Evolutionary conservation across 2,113 vertebrate species (phyloP), one percentile per base, ranked within the genome.

Genomic region (Antechinus stuartii): DNA sequence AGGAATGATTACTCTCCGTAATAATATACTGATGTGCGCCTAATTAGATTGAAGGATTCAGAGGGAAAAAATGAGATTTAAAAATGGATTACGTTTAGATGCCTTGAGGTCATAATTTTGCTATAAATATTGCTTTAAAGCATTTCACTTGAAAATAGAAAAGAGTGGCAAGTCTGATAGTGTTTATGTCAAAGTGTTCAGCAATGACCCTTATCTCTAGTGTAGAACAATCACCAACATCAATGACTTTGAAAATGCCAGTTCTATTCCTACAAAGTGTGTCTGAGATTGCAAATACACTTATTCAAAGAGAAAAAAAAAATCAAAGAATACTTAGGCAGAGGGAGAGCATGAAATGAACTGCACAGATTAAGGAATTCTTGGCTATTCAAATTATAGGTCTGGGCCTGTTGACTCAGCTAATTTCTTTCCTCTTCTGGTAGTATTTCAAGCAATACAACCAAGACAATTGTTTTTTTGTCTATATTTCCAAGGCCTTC

Each of bases 1-100:
- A 99, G 98, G 98, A 99, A 99, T 99, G 98, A 98, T 99, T 99
- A 98, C 98, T 96, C 98, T 98, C 98, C 89, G 93, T 98, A 99
- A 98, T 99, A 99, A 99, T 99, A 99, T 97, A 98, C 98, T 99
- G 98, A 99, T 98, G 98, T 98, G 98, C 98, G 97, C 97, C 98
- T 99, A 98, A 98, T 99, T 98, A 99, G 98, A 99, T 98, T 98
- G 99, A 99, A 99, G 98, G 97, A 98, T 98, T 98, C 97, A 97
- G 98, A 96, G 97, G 96, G 96, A 92, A 97, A 97, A 97, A 55
- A 94, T 95, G 98, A 98, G 97, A 98, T 98, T 98, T 98, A 42
- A 95, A 97, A 98, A 97, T 50, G 96, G 97, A 98, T 98, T 94
- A 35, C 95, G 61, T 96, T 98, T 95, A 92, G 98, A 98, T 95